Conservation (phyloP, 2,888 invertebrate species). For the Latrodectus hesperus region DNA sequence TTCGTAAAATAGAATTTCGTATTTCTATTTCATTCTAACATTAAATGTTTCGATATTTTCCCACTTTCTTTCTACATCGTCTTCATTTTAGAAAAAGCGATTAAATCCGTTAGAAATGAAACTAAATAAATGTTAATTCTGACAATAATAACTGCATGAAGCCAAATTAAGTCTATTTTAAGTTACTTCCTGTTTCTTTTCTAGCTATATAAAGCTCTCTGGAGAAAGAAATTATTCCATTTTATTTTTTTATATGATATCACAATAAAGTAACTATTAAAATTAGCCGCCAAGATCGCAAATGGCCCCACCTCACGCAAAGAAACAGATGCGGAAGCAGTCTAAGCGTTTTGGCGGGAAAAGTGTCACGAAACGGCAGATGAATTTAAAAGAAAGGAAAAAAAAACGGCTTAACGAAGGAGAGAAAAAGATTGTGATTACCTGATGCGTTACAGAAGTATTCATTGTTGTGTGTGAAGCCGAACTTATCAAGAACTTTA, state of each 20-base stretch:
- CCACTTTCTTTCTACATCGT: no score
- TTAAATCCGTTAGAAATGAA: no score
- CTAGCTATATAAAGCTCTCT: no score
- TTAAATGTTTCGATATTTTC: no score
- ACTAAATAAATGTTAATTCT: no score
- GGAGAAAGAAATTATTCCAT: no score
- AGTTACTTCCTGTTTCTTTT: no score
- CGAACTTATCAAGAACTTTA: conserved; percentile 19
- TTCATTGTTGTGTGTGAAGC: conserved; percentile 35
- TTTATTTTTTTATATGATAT: background rate
- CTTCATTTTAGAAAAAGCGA: no score
- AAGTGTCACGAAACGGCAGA: conserved; percentile 10
- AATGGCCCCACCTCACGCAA: conserved; percentile 11
- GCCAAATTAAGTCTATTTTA: no score
- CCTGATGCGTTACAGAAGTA: conserved; percentile 19
- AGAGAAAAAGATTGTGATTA: conserved; percentile 8
- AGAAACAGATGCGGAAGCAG: conserved; percentile 24
- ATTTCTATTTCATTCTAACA: no score
- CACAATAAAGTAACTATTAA: background rate
- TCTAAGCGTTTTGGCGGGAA: conserved; percentile 6
- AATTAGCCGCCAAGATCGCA: conserved; percentile 9
- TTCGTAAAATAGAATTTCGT: no score
- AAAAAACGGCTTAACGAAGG: conserved; percentile 8
- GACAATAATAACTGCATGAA: no score
- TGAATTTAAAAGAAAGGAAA: background rate